Percentiles rank a stretch among this genome's conserved stretches.
These are phyloP conservation scores for Coryphaenoides rupestris DNA, from an alignment of 2,113 vertebrate species.

Conservation along the genomic window DNA sequence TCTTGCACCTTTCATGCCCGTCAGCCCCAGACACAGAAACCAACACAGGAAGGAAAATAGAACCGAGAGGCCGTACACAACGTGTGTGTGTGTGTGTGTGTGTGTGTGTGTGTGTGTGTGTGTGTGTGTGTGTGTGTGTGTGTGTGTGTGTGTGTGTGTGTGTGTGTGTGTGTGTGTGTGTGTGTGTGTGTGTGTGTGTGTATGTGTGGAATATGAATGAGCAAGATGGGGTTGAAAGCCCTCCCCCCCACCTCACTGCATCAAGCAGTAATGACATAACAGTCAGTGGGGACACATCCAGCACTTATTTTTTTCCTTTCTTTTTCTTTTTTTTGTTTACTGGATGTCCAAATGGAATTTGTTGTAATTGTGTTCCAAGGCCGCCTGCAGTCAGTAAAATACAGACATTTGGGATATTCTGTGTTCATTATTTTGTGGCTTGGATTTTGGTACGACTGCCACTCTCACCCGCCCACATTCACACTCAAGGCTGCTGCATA, in stretches of 20 bases:
- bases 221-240: no score
- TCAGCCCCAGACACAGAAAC: conserved; percentile 15
- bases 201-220: no score
- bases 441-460: no score
- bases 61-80: conserved; percentile 4
- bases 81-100: not conserved
- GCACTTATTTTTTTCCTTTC: not conserved
- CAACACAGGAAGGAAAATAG: not conserved
- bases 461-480: no score
- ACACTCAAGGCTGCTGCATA: no score
- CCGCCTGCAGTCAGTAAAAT: conserved; percentile 4
- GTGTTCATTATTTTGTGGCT: not conserved
- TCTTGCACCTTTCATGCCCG: conserved; percentile 28
- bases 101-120: not conserved
- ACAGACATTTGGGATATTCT: not conserved
- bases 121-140: no score
- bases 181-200: no score
- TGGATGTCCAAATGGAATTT: conserved; percentile 15
- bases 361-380: conserved; percentile 8
- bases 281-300: conserved; percentile 28
- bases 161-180: no score
- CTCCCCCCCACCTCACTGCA: conserved; percentile 36
- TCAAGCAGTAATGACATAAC: conserved; percentile 38
- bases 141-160: no score
- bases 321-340: conserved; percentile 25